Conservation (phyloP, 2,797 vertebrate genomes). For the Dicrostonyx torquatus region DNA sequence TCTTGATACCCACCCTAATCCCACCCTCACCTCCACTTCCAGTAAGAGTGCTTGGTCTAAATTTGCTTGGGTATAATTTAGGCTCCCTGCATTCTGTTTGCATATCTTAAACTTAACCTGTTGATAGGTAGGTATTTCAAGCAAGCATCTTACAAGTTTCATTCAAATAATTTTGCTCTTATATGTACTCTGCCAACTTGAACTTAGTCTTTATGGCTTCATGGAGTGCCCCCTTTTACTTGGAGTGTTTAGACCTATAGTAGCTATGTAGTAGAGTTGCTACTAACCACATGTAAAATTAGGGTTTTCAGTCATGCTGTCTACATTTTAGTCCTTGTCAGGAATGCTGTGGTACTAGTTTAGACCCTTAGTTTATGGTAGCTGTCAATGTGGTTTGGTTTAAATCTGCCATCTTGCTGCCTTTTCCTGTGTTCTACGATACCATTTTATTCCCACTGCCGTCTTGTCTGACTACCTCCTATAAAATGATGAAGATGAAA, state of each 20-base stretch:
- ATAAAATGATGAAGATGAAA: background rate
- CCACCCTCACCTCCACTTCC: background rate
- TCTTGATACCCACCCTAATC: background rate
- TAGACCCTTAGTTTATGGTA: background rate
- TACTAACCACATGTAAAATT: constrained; percentile 3
- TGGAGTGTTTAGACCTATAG: background rate
- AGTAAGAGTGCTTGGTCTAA: background rate
- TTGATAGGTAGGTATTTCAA: background rate
- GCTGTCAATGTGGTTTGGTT: background rate
- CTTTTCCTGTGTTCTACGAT: background rate
- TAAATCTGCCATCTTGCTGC: constrained; percentile 13
- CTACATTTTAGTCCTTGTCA: background rate
- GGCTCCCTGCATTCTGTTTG: background rate
- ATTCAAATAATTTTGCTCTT: background rate
- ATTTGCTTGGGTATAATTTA: background rate
- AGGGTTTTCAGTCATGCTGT: background rate
- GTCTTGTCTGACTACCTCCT: background rate
- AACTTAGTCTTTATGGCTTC: background rate
- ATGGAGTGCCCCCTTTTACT: background rate
- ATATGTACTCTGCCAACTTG: background rate
- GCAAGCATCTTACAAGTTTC: constrained; percentile 17
- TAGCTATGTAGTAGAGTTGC: background rate
- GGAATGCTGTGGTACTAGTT: background rate
- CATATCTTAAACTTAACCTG: background rate
- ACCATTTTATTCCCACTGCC: constrained; percentile 8